Conservation (phyloP, 1,140 invertebrate species). For the Papilio xuthus region DNA sequence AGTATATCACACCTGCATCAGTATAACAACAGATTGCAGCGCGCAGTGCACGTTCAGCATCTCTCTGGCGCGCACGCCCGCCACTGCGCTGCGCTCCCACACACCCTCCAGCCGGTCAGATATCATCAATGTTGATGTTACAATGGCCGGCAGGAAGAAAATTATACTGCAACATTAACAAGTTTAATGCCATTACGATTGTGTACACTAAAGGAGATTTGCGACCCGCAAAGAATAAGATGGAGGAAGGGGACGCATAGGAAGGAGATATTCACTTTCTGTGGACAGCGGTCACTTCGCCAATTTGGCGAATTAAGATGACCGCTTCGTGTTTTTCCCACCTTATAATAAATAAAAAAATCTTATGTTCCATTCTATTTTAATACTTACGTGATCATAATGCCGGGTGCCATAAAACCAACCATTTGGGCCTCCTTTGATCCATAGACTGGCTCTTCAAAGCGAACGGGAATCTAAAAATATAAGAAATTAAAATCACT, state of each 20-base stretch:
- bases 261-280: too few species aligned
- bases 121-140: conserved; percentile 91
- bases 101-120: conserved; percentile 90
- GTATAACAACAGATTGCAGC: conserved; percentile 87
- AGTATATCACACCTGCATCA: conserved; percentile 87
- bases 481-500: conserved; percentile 3
- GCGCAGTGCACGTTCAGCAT: conserved; percentile 87
- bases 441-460: conserved; percentile 89
- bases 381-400: conserved; percentile 85
- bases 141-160: conserved; percentile 89
- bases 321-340: too few species aligned
- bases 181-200: too few species aligned
- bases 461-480: conserved; percentile 82
- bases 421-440: conserved; percentile 84
- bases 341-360: too few species aligned
- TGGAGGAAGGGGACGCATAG: too few species aligned
- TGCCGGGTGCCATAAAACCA: conserved; percentile 90
- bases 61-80: conserved; percentile 83
- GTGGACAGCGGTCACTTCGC: too few species aligned
- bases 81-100: conserved; percentile 88
- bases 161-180: conserved; percentile 82
- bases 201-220: too few species aligned
- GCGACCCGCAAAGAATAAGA: too few species aligned
- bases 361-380: background rate
- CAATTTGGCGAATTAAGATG: too few species aligned